phyloP scores from a whole-genome alignment of 2,797 vertebrate genomes.

The Pantherophis alleghaniensis region DNA sequence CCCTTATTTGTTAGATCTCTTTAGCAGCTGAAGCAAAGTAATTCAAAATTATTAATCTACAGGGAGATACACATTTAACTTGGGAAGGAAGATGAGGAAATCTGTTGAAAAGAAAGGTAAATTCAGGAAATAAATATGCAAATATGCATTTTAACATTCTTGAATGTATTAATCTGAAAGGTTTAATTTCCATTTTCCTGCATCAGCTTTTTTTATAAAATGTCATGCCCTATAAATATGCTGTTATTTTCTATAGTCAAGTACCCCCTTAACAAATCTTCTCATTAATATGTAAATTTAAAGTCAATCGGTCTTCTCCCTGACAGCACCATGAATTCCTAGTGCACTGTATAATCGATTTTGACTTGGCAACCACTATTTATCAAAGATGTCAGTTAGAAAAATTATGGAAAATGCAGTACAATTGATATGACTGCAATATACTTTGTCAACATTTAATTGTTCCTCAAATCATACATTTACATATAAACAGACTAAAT shows the following conservation, averaged over 20 bases:
- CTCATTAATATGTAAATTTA: constrained; percentile 99
- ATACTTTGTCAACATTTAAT: constrained; percentile 86
- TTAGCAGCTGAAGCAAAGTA: constrained; percentile 25
- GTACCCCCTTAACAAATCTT: constrained; percentile 98
- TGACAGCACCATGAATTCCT: constrained; percentile 92
- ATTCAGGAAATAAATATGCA: constrained; percentile 96
- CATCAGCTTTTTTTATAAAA: constrained; percentile 99
- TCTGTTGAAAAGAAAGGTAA: constrained; percentile 73
- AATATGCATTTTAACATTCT: constrained; percentile 90
- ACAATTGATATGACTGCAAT: constrained; percentile 83
- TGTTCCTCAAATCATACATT: constrained; percentile 84
- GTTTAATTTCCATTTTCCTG: constrained; percentile 99
- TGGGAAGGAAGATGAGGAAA: constrained; percentile 48
- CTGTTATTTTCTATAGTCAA: constrained; percentile 97
- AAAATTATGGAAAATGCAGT: constrained; percentile 82
- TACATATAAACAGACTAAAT: constrained; percentile 82
- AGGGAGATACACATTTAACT: constrained; percentile 56
- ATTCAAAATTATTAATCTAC: constrained; percentile 47
- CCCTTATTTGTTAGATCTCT: not conserved
- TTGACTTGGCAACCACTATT: constrained; percentile 93
- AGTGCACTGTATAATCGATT: constrained; percentile 94
- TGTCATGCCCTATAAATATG: constrained; percentile 97
- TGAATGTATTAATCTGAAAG: constrained; percentile 99
- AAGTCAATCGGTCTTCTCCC: constrained; percentile 97
- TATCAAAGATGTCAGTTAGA: constrained; percentile 88